Evolutionary conservation across 1,140 invertebrate genomes (phyloP).

Genomic region (Coelopa frigida): DNA sequence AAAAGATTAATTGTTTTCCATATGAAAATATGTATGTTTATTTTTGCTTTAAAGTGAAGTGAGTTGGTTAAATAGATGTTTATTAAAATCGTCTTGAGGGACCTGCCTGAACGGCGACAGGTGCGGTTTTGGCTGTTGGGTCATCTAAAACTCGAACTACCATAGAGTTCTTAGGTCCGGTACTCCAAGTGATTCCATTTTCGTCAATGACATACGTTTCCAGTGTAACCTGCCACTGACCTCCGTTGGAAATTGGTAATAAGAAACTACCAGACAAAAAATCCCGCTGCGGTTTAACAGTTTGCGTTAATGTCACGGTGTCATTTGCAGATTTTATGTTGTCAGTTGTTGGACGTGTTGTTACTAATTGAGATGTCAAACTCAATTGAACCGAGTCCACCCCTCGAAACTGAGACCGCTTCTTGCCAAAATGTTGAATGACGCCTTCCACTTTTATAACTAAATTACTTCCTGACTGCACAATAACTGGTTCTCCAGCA

Average conservation of each 20-base stretch:
- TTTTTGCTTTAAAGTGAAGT: too few species aligned
- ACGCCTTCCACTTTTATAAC: slow-evolving; percentile 84
- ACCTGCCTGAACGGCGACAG: slow-evolving; percentile 19
- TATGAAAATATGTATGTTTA: too few species aligned
- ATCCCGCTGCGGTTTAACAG: slow-evolving; percentile 66
- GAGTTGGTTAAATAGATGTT: too few species aligned
- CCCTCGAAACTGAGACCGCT: slow-evolving; percentile 59
- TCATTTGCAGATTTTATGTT: slow-evolving; percentile 32
- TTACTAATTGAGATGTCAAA: slow-evolving; percentile 58
- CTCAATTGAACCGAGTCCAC: slow-evolving; percentile 65
- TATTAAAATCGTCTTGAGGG: slow-evolving; percentile 35
- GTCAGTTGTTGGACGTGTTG: slow-evolving; percentile 47
- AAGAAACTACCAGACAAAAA: slow-evolving; percentile 76
- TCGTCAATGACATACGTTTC: slow-evolving; percentile 44
- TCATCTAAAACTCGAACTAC: slow-evolving; percentile 41
- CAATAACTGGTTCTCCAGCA: slow-evolving; percentile 65
- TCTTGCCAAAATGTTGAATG: slow-evolving; percentile 60
- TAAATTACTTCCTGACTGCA: slow-evolving; percentile 68
- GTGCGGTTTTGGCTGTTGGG: slow-evolving; percentile 30
- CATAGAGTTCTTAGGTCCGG: slow-evolving; percentile 41
- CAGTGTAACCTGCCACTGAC: slow-evolving; percentile 41
- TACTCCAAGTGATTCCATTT: slow-evolving; percentile 40
- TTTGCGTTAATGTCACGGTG: slow-evolving; percentile 54
- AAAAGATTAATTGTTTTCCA: too few species aligned
- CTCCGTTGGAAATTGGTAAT: slow-evolving; percentile 46